Percentiles rank a stretch among this genome's conserved stretches.
These are phyloP conservation scores for Pemphredon lugubris DNA, from an alignment of 2,888 invertebrate species.

Conservation along the genomic window DNA sequence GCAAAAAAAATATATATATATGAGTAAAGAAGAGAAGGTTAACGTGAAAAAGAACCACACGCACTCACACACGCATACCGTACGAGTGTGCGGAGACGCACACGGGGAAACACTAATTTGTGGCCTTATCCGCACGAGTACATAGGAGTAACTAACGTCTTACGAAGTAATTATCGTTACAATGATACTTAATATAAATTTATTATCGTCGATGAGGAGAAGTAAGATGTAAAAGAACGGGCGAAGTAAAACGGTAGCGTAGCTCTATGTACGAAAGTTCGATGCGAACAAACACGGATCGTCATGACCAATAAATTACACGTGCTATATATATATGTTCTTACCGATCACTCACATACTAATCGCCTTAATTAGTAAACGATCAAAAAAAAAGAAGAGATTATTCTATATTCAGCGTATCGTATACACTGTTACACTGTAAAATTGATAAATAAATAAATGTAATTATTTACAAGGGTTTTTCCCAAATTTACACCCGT, in stretches of 20 bases:
- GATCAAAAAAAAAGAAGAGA: slow-evolving; percentile 69
- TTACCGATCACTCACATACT: slow-evolving; percentile 77
- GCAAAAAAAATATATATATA: slow-evolving; percentile 11
- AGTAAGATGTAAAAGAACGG: slow-evolving; percentile 1
- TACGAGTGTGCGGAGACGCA: slow-evolving; percentile 56
- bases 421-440: slow-evolving; percentile 75
- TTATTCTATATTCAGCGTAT: slow-evolving; percentile 77
- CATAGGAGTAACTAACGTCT: slow-evolving; percentile 67
- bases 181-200: slow-evolving; percentile 43
- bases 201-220: slow-evolving; percentile 28
- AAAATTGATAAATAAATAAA: slow-evolving; percentile 77
- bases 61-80: slow-evolving; percentile 40
- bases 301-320: slow-evolving; percentile 71
- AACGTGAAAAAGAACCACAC: slow-evolving; percentile 19
- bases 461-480: slow-evolving; percentile 76
- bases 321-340: slow-evolving; percentile 72
- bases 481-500: background rate
- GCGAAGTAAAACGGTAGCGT: slow-evolving; percentile 8
- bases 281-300: slow-evolving; percentile 46
- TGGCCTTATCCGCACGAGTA: slow-evolving; percentile 75
- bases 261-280: slow-evolving; percentile 9
- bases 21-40: background rate
- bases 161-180: slow-evolving; percentile 52
- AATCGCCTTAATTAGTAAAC: slow-evolving; percentile 78
- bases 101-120: slow-evolving; percentile 64